phyloP scores from a whole-genome alignment of 2,888 invertebrate species.

The Mythimna pallens region DNA sequence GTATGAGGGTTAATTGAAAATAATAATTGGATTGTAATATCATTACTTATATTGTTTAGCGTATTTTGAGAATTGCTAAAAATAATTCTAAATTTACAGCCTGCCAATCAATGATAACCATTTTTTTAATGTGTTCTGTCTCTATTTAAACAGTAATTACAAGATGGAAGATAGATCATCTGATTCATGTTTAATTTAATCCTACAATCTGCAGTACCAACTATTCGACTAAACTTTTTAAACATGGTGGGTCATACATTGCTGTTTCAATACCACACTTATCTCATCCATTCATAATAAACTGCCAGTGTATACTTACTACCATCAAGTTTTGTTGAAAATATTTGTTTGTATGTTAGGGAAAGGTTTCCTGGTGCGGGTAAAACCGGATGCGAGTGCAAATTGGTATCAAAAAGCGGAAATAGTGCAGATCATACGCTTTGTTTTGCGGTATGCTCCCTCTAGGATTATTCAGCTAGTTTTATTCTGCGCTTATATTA shows the following conservation, averaged over 20 bases:
- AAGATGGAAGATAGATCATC: too few relatives aligned
- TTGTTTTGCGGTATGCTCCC: conserved; percentile 55
- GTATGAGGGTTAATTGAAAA: too few relatives aligned
- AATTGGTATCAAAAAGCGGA: conserved; percentile 65
- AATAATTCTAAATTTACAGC: too few relatives aligned
- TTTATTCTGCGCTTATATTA: conserved; percentile 31
- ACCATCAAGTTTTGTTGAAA: neutral
- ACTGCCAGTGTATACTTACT: neutral
- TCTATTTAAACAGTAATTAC: too few relatives aligned
- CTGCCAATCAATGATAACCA: too few relatives aligned
- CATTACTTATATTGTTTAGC: too few relatives aligned
- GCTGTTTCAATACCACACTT: neutral
- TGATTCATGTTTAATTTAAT: neutral
- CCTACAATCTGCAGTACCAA: neutral
- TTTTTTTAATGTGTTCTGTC: too few relatives aligned
- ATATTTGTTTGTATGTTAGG: neutral
- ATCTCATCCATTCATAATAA: too few relatives aligned
- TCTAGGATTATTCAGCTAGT: neutral
- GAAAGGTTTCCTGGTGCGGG: conserved; percentile 11
- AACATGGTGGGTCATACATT: neutral
- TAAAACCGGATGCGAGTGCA: conserved; percentile 62
- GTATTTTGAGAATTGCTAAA: too few relatives aligned
- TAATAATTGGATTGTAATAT: too few relatives aligned
- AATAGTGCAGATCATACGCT: conserved; percentile 49
- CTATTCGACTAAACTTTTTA: too few relatives aligned